Percentiles rank a stretch among this genome's conserved stretches.
Evolutionary conservation across 92 coral and sea anemone genomes (phyloP).

Genomic region (Actinernus sp.): DNA sequence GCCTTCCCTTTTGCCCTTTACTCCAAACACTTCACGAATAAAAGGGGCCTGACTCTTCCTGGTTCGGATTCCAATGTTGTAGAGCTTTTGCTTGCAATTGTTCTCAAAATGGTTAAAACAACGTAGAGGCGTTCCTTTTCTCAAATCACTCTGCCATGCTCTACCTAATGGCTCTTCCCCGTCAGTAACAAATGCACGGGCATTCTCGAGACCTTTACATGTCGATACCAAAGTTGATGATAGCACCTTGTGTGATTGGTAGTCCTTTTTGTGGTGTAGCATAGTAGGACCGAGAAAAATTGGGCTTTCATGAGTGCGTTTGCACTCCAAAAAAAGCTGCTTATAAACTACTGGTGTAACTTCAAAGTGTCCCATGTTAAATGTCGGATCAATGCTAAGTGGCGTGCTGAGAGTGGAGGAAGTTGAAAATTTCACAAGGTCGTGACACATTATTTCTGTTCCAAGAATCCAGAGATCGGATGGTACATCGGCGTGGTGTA

Average conservation of each 20-base stretch:
- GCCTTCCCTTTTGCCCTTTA: constrained; percentile 31
- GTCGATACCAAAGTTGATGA: constrained; percentile 36
- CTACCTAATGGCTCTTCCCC: constrained; percentile 40
- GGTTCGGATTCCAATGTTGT: constrained; percentile 21
- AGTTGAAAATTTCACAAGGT: constrained; percentile 14
- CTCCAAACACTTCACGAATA: constrained; percentile 31
- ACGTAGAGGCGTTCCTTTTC: constrained; percentile 18
- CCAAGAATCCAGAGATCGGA: constrained; percentile 65
- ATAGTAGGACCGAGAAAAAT: constrained; percentile 63
- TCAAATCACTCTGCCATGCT: constrained; percentile 2
- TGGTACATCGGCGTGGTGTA: constrained; percentile 59
- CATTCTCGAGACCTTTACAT: constrained; percentile 32
- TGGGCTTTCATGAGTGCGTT: constrained; percentile 35
- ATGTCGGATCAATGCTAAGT: constrained; percentile 55
- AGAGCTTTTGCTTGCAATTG: constrained; percentile 40
- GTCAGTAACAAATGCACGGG: constrained; percentile 55
- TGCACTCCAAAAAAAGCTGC: constrained; percentile 26
- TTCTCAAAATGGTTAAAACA: constrained; percentile 43
- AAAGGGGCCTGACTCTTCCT: constrained; percentile 27
- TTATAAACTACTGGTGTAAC: constrained; percentile 56
- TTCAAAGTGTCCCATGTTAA: constrained; percentile 58
- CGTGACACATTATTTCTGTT: constrained; percentile 40
- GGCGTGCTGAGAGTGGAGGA: constrained; percentile 17
- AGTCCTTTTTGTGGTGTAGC: constrained; percentile 60
- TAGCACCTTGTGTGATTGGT: constrained; percentile 20